Base-by-base conservation (phyloP, 2,888 invertebrate genomes). In the Trachelus stipa region DNA sequence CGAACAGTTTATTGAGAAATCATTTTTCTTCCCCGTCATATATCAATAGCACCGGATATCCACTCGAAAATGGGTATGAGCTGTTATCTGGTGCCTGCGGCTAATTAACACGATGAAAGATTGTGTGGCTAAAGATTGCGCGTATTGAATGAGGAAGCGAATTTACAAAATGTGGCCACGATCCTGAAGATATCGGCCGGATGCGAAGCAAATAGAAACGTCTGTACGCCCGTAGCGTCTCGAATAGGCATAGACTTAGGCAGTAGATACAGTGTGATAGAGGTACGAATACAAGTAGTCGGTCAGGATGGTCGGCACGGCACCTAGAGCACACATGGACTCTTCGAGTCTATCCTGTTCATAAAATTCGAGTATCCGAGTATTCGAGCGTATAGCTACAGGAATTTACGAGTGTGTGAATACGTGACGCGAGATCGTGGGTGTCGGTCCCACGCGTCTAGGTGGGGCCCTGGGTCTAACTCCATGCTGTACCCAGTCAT, bases 361-460 rank as follows among this genome's bases (percentile, higher is more conserved):
- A 40, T 40, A 40, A 40, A 40, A 40, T 40, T 40, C 30, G 34
- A 77, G 75, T 74, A 77, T 77, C 74, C 78, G 40, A 69, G 37
- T 80, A 37, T 73, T 74, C 69, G 40, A 75, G 73, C 69, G n/a
- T 69, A 77, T 80, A 77, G 79, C 78, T 78, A 75, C 75, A 68
- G 83, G 87, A 88, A 88, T 88, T 85, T 83, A 84, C 83, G 81
- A 83, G 82, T 82, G 84, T 84, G 85, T 79, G 81, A 81, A 82
- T 69, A 69, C 69, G 82, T 81, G 82, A 82, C 80, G 73, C 34
- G 73, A 83, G 85, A 84, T 88, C 90, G 91, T 91, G 91, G 91
- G 91, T 90, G 91, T 91, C 85, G 90, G 89, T 91, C 91, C 91
- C 91, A 91, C 91, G 91, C 91, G 90, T 87, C 90, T 91, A 91